Base-by-base conservation (phyloP, 2,888 invertebrate species). In the Cybosia mesomella region DNA sequence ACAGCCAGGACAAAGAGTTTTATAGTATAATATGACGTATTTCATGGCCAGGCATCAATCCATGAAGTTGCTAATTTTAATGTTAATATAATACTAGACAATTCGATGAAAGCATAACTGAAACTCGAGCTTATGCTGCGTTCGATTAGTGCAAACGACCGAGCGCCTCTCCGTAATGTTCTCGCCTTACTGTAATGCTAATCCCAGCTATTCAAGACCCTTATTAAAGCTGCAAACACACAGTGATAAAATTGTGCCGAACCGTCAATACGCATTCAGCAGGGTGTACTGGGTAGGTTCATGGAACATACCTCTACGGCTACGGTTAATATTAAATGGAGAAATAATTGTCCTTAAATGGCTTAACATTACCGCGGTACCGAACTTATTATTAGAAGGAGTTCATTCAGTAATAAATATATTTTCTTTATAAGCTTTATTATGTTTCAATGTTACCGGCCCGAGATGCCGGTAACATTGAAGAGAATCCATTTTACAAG, bases 71-170 rank as follows among this genome's bases (percentile, higher is more conserved):
- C 67, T 61, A 5, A 67, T n/a, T n/a, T n/a, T n/a, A 72, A 77
- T 66, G 70, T 75, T 72, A 73, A 71, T 66, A 73, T 79, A 69
- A 79, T 73, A 70, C 79, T 79, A 79, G 77, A 73, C 80, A 75
- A 76, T 72, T 74, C 82, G 83, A 89, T 88, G 86, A 89, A 87
- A 91, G 85, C 85, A 80, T 85, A 84, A 73, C 70, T 87, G 92
- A 87, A 92, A 92, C 87, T 71, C 71, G 88, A 92, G 87, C 83
- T 79, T 74, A 70, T 73, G 78, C 75, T 83, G 81, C 75, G 73
- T 84, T 84, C 82, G 86, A 89, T 89, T 88, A 91, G 85, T 81
- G 85, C 88, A 82, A 89, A 88, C 83, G 87, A 90, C 83, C 81
- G 84, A 81, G 77, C 82, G 79, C 79, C 71, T 80, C 80, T 80